phyloP scores from a whole-genome alignment of 1,140 invertebrate genomes.

The Plectrocnemia conspersa region DNA sequence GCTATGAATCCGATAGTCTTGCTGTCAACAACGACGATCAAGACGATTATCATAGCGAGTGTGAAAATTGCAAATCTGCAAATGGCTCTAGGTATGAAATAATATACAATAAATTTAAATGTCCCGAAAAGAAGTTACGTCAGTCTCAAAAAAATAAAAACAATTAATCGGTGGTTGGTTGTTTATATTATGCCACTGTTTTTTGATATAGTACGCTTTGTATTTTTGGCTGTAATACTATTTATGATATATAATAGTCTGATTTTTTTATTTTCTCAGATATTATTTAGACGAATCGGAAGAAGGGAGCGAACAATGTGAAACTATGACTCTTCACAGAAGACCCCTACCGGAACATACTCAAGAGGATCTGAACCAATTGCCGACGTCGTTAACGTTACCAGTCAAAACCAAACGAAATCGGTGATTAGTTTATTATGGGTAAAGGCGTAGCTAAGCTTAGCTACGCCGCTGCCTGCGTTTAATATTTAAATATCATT shows the following conservation, averaged over 20 bases:
- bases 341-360: constrained; percentile 49
- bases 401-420: constrained; percentile 61
- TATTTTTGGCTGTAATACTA: neutral
- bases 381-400: constrained; percentile 63
- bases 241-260: too few species aligned
- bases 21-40: constrained; percentile 49
- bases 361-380: constrained; percentile 52
- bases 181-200: neutral
- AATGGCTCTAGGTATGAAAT: constrained; percentile 53
- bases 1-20: constrained; percentile 40
- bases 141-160: neutral
- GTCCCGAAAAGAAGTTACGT: neutral
- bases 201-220: neutral
- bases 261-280: constrained; percentile 35
- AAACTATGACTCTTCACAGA: constrained; percentile 68
- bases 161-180: too few species aligned
- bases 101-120: too few species aligned
- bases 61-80: constrained; percentile 75
- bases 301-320: constrained; percentile 53
- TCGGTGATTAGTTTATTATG: constrained; percentile 31
- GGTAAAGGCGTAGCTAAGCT: neutral
- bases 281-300: constrained; percentile 60
- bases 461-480: neutral
- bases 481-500: neutral
- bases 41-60: constrained; percentile 74